Conservation (phyloP, 1,140 invertebrate species). For the Chelonus insularis region DNA sequence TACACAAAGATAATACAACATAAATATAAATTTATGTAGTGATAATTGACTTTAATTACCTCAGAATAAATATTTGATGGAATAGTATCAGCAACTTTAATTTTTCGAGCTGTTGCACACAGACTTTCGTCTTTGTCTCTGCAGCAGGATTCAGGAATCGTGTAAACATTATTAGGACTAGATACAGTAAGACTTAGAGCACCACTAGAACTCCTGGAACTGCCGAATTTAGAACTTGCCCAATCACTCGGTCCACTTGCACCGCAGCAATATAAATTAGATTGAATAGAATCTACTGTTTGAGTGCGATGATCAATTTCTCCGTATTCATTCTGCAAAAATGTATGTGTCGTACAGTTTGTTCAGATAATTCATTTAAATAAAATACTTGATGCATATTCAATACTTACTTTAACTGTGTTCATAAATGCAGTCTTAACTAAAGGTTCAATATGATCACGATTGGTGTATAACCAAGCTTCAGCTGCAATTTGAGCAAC, state of each 20-base stretch:
- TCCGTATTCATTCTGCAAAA: conserved; percentile 68
- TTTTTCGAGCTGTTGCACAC: conserved; percentile 59
- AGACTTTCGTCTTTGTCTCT: conserved; percentile 47
- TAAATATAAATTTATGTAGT: not conserved
- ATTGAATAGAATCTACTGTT: conserved; percentile 73
- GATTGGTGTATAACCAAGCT: conserved; percentile 73
- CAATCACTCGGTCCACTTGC: conserved; percentile 72
- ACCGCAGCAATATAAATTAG: conserved; percentile 72
- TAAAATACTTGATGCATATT: too few species aligned
- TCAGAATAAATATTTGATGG: conserved; percentile 61
- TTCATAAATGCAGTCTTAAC: conserved; percentile 66
- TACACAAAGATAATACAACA: too few species aligned
- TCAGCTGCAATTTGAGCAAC: conserved; percentile 77
- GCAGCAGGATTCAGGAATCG: conserved; percentile 68
- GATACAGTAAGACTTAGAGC: conserved; percentile 44
- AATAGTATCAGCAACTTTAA: conserved; percentile 58
- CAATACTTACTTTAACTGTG: conserved; percentile 62
- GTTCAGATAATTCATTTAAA: too few species aligned
- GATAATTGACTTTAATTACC: conserved; percentile 43
- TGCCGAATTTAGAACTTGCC: conserved; percentile 65
- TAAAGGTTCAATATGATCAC: conserved; percentile 67
- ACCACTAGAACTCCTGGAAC: conserved; percentile 44
- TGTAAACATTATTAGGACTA: conserved; percentile 50
- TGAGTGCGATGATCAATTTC: conserved; percentile 64
- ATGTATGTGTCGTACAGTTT: too few species aligned